Evolutionary conservation across 2,888 invertebrate genomes (phyloP).

Genomic region (Agrochola lychnidis): DNA sequence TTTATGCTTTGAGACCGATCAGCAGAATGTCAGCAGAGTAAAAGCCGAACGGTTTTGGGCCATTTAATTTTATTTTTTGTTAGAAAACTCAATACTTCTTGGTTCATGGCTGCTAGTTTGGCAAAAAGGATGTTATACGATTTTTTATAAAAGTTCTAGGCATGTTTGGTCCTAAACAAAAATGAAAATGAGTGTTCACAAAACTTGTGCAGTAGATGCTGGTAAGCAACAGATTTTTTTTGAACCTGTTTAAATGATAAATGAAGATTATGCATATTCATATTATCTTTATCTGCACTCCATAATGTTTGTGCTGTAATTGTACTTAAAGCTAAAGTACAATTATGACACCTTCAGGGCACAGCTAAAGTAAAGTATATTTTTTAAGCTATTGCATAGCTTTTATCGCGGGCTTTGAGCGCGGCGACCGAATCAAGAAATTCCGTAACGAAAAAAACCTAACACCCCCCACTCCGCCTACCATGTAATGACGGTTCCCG

Average conservation of each 20-base stretch:
- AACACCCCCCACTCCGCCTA: no score
- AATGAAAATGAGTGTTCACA: neutral
- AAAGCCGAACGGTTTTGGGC: slow-evolving; percentile 26
- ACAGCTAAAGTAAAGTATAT: no score
- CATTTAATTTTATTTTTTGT: slow-evolving; percentile 24
- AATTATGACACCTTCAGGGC: no score
- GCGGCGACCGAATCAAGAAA: no score
- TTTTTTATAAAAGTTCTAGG: neutral
- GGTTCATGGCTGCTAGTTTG: neutral
- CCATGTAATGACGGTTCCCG: no score
- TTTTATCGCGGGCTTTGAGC: no score
- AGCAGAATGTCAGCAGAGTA: slow-evolving; percentile 35
- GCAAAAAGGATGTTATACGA: neutral
- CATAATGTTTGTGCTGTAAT: no score
- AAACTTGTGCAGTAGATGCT: neutral
- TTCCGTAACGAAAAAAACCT: no score
- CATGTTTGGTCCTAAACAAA: neutral
- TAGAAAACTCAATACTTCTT: neutral
- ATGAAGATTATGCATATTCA: neutral
- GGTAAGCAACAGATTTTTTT: neutral
- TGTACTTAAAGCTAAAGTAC: no score
- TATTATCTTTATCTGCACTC: no score
- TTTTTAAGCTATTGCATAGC: no score
- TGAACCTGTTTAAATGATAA: neutral
- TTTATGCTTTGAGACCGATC: slow-evolving; percentile 57